A percentile compares a stretch with the other conserved stretches of the same genome.
Conservation (phyloP, 2,888 invertebrate genomes). For the Trichopria drosophilae region DNA sequence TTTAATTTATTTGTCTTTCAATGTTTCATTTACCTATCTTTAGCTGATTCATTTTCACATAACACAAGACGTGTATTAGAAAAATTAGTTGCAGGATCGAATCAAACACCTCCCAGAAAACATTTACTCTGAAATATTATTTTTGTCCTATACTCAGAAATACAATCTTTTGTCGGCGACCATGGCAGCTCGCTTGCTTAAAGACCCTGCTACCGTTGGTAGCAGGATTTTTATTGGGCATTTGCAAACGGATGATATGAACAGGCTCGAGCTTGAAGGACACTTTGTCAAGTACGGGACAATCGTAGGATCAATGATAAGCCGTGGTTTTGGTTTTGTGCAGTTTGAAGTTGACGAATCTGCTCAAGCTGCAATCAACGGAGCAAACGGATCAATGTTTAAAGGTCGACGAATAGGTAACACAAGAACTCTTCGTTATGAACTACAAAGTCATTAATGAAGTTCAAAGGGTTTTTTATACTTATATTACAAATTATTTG, state of each 20-base stretch:
- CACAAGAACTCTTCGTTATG: constrained; percentile 49
- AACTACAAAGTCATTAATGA: constrained; percentile 7
- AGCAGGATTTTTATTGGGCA: constrained; percentile 83
- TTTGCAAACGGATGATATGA: constrained; percentile 69
- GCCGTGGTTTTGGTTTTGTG: constrained; percentile 83
- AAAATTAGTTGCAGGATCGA: too few species aligned
- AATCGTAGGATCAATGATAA: constrained; percentile 71
- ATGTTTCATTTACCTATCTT: too few species aligned
- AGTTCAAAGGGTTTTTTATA: too few species aligned
- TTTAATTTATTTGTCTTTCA: too few species aligned
- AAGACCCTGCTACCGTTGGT: constrained; percentile 74
- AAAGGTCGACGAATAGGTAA: constrained; percentile 73
- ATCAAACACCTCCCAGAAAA: too few species aligned
- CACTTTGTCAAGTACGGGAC: constrained; percentile 76
- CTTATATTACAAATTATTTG: constrained; percentile 9
- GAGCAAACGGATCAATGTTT: constrained; percentile 71
- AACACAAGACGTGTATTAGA: too few species aligned
- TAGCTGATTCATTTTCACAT: too few species aligned
- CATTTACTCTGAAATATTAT: too few species aligned
- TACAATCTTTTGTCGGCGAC: too few species aligned
- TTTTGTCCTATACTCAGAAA: too few species aligned
- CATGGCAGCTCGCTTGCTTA: constrained; percentile 61
- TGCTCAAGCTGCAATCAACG: constrained; percentile 74
- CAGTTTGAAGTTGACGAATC: constrained; percentile 77
- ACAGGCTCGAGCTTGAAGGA: constrained; percentile 69